These are phyloP conservation scores for Plodia interpunctella DNA, from an alignment of 1,140 invertebrate genomes.

Conservation along the genomic window DNA sequence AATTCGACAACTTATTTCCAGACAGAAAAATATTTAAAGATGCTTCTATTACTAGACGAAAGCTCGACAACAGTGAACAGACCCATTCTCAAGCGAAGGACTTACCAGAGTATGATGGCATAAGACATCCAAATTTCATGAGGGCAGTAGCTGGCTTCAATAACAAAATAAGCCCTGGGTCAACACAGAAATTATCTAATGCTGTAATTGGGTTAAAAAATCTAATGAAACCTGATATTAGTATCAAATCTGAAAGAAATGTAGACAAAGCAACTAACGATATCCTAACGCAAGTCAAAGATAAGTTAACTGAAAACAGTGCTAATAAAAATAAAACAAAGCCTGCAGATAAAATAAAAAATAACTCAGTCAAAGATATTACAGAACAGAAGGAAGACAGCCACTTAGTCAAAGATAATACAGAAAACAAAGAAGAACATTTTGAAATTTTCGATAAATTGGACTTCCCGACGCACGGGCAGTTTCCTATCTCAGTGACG, in stretches of 20 bases:
- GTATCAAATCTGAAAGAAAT: background rate
- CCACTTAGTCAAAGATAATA: background rate
- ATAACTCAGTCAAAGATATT: background rate
- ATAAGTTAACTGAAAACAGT: background rate
- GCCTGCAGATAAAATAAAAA: background rate
- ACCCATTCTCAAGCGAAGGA: too few species aligned
- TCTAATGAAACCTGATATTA: background rate
- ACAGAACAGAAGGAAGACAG: too few species aligned
- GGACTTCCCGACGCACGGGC: background rate
- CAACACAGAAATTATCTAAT: background rate
- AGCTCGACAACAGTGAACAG: background rate
- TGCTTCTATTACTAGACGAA: too few species aligned
- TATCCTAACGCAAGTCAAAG: background rate
- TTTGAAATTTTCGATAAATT: background rate
- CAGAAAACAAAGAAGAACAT: background rate
- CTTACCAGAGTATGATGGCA: too few species aligned
- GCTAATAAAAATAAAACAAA: background rate
- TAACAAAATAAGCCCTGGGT: background rate
- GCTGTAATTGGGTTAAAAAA: background rate
- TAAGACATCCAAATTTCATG: background rate
- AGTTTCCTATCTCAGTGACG: background rate
- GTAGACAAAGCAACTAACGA: background rate
- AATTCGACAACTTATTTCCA: too few species aligned
- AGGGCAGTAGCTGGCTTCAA: background rate
- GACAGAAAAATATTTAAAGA: too few species aligned